These are phyloP conservation scores for Argynnis bischoffii DNA, from an alignment of 2,888 invertebrate species.

Conservation along the genomic window DNA sequence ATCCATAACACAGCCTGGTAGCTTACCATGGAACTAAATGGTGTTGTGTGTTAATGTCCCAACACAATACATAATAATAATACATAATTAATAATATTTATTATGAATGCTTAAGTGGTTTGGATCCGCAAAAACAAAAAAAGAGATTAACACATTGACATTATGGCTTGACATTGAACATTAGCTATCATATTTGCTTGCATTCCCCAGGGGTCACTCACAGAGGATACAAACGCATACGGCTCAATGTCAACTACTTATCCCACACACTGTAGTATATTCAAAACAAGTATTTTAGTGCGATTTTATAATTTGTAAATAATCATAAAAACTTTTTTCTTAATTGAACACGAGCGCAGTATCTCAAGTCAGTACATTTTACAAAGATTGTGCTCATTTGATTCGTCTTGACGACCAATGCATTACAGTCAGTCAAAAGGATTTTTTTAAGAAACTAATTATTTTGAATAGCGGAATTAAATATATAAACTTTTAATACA, in stretches of 20 bases:
- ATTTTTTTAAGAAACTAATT: no score
- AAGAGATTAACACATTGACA: conserved; percentile 22
- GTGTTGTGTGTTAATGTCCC: no score
- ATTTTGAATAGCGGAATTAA: no score
- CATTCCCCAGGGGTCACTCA: conserved; percentile 41
- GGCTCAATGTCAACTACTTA: conserved; percentile 39
- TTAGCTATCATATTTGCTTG: conserved; percentile 37
- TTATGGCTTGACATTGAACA: conserved; percentile 38
- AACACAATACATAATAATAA: no score
- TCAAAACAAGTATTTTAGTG: conserved; percentile 22
- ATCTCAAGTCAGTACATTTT: neutral
- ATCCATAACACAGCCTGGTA: no score
- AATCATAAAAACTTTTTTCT: conserved; percentile 9
- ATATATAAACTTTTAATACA: no score
- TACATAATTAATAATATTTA: neutral
- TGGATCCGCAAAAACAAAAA: conserved; percentile 10
- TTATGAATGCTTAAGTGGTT: neutral
- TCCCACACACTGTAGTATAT: conserved; percentile 30
- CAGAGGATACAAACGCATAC: conserved; percentile 37
- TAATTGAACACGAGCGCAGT: neutral
- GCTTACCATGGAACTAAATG: no score
- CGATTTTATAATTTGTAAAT: conserved; percentile 19
- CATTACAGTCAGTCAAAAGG: no score
- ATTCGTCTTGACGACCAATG: no score
- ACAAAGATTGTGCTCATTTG: no score